Percentiles rank a stretch among this genome's conserved stretches.
phyloP scores from a whole-genome alignment of 2,113 vertebrate species.

The Copsychus sechellarum region DNA sequence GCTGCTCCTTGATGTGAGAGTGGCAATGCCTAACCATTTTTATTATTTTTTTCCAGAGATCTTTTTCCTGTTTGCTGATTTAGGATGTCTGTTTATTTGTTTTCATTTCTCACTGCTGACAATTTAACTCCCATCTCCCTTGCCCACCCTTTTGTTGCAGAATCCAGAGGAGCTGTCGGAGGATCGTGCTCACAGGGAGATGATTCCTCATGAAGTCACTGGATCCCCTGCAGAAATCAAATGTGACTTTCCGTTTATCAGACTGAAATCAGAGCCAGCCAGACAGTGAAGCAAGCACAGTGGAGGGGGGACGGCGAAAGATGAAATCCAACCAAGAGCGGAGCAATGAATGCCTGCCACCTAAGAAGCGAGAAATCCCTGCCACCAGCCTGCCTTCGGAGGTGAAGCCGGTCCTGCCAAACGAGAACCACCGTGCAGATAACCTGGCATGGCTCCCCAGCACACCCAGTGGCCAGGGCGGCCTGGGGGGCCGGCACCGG shows the following conservation, averaged over 20 bases:
- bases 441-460: slow-evolving; percentile 89
- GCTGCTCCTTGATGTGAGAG: not conserved
- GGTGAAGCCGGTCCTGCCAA: slow-evolving; percentile 81
- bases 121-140: not conserved
- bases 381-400: slow-evolving; percentile 87
- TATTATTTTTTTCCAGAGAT: not conserved
- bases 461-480: slow-evolving; percentile 75
- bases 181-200: slow-evolving; percentile 86
- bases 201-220: slow-evolving; percentile 98
- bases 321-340: slow-evolving; percentile 99
- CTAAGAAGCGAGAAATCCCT: slow-evolving; percentile 95
- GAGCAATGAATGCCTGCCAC: slow-evolving; percentile 98
- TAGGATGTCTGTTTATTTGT: not conserved
- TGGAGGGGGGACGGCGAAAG: slow-evolving; percentile 82
- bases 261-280: slow-evolving; percentile 80
- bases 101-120: slow-evolving; percentile 6
- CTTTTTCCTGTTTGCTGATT: not conserved
- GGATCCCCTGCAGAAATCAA: slow-evolving; percentile 88
- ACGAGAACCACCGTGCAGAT: slow-evolving; percentile 87
- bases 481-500: slow-evolving; percentile 70
- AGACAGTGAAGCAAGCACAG: slow-evolving; percentile 82
- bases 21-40: not conserved
- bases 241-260: slow-evolving; percentile 87
- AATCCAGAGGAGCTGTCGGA: slow-evolving; percentile 77
- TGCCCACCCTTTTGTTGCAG: slow-evolving; percentile 57